Base-by-base conservation (phyloP, 1,140 invertebrate genomes). In the Chironomus striatipennis region DNA sequence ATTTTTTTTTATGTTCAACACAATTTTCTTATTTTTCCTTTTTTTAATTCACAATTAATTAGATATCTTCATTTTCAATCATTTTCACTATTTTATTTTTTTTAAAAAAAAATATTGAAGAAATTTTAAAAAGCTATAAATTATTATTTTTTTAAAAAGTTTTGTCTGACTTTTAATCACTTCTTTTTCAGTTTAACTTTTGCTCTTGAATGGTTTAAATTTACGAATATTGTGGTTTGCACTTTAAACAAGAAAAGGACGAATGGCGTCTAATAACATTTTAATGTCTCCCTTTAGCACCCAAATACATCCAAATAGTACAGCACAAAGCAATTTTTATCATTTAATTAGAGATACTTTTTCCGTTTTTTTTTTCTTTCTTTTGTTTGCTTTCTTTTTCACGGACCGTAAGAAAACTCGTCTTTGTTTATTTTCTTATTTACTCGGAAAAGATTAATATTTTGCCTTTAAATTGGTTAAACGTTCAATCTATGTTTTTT, bases 31-130 rank as follows among this genome's bases (percentile, higher is more conserved):
- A 20, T 70, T 70, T 70, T 6, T 70, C 18, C n/a, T n/a, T 17
- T 15, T 18, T 70, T 70, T 17, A 70, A 70, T 21, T 70, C 65
- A 70, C 20, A 70, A 20, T 70, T 9, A 70, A 70, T 70, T 70
- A n/a, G n/a, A n/a, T n/a, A 70, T 70, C 20, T 70, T 70, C 65
- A 20, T 57, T 57, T 57, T n/a, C 1, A 12, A 12, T 70, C 10
- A 18, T 70, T 18, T 70, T 70, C 18, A 70, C 9, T 34, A 5
- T 34, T 34, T 34, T 34, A 1, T n/a, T n/a, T n/a, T n/a, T n/a
- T n/a, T n/a, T n/a, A n/a, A n/a, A n/a, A n/a, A n/a, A n/a, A n/a
- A n/a, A n/a, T 34, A 5, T 34, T 34, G 24, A 34, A 5, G 24
- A 34, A 34, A 34, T 34, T 5, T 34, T 34, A 5, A 34, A 5